These are phyloP conservation scores for Phrixothrix hirtus DNA, from an alignment of 2,888 invertebrate genomes.

Conservation along the genomic window DNA sequence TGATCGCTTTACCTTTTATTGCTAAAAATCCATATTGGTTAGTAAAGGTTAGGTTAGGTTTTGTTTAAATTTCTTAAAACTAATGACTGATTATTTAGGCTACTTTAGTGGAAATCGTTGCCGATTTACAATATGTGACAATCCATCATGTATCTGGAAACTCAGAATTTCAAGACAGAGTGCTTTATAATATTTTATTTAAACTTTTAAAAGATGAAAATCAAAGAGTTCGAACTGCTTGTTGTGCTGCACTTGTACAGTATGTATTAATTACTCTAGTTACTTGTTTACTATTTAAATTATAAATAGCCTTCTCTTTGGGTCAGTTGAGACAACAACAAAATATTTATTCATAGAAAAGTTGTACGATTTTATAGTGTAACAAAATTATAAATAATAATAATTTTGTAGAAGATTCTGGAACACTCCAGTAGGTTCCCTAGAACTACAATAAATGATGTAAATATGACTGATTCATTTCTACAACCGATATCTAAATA, in stretches of 20 bases:
- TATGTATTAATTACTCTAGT: slow-evolving; percentile 55
- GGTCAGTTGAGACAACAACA: no score
- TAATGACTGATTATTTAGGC: slow-evolving; percentile 58
- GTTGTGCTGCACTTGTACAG: slow-evolving; percentile 69
- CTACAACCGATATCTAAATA: no score
- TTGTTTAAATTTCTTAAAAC: slow-evolving; percentile 1
- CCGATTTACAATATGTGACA: slow-evolving; percentile 63
- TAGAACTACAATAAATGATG: no score
- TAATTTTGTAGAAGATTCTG: no score
- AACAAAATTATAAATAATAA: no score
- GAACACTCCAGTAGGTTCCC: no score
- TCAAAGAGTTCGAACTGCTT: slow-evolving; percentile 73
- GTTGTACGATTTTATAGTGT: no score
- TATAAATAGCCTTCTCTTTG: no score
- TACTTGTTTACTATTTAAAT: no score
- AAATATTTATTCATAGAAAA: no score
- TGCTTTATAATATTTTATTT: slow-evolving; percentile 65
- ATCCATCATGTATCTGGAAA: slow-evolving; percentile 60
- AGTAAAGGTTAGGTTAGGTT: slow-evolving; percentile 65
- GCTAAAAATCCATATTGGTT: slow-evolving; percentile 82
- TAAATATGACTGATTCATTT: no score
- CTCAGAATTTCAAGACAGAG: slow-evolving; percentile 62
- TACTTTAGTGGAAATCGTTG: slow-evolving; percentile 66
- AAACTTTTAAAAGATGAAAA: slow-evolving; percentile 75
- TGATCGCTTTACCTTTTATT: slow-evolving; percentile 67